Conservation (phyloP, 2,113 vertebrate species). For the Sceloporus tristichus region DNA sequence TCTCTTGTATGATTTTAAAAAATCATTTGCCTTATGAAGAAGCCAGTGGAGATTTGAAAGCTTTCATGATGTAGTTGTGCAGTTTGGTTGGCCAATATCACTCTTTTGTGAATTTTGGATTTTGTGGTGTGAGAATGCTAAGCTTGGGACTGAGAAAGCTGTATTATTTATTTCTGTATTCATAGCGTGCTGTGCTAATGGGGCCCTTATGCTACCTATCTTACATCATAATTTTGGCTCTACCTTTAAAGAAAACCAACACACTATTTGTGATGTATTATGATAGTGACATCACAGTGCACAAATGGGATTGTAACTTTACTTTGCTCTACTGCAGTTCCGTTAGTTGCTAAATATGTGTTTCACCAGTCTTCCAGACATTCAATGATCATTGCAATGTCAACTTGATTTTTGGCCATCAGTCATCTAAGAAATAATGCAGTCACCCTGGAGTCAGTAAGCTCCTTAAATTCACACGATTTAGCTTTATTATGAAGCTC, state of each 20-base stretch:
- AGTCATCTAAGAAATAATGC: constrained; percentile 57
- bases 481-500: constrained; percentile 55
- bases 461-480: constrained; percentile 55
- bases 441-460: constrained; percentile 62
- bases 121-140: too few species aligned
- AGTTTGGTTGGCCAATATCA: too few species aligned
- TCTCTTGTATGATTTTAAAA: too few species aligned
- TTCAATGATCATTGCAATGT: constrained; percentile 34
- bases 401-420: constrained; percentile 53
- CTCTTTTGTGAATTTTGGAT: too few species aligned
- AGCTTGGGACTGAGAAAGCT: too few species aligned
- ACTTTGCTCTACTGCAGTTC: constrained; percentile 40
- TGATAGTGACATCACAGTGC: constrained; percentile 10
- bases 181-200: constrained; percentile 15
- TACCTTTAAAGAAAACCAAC: constrained; percentile 12
- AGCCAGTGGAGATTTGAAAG: too few species aligned
- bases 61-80: too few species aligned
- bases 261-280: rapidly evolving
- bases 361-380: constrained; percentile 56
- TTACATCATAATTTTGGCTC: not conserved
- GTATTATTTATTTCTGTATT: constrained; percentile 12
- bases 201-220: constrained; percentile 8
- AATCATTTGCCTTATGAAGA: too few species aligned
- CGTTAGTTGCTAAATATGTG: constrained; percentile 47
- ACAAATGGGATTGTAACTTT: constrained; percentile 51